Percentiles rank a stretch among this genome's conserved stretches.
phyloP scores from a whole-genome alignment of 2,888 invertebrate species.

The Cenopis cana region DNA sequence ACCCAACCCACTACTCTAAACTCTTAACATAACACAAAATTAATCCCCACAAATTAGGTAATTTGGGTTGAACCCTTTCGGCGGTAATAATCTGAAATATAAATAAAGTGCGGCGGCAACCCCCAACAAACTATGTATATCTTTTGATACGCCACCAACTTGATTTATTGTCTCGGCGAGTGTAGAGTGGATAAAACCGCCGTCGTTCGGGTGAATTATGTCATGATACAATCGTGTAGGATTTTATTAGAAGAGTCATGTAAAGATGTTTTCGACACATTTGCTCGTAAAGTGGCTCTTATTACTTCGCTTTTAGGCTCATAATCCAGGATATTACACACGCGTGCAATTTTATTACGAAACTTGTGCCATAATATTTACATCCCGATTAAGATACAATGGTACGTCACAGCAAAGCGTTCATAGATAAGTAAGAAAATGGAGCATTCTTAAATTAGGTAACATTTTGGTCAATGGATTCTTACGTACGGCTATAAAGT shows the following conservation, averaged over 20 bases:
- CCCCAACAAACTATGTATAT: constrained; percentile 13
- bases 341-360: no score
- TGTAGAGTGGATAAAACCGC: constrained; percentile 39
- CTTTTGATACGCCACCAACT: constrained; percentile 19
- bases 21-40: constrained; percentile 25
- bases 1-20: constrained; percentile 4
- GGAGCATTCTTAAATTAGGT: no score
- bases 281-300: no score
- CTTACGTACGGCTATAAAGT: no score
- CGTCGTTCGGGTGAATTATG: background rate
- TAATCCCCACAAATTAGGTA: constrained; percentile 33
- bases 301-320: no score
- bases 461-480: no score
- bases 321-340: no score
- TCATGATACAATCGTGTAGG: background rate
- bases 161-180: constrained; percentile 35
- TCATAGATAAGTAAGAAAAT: no score
- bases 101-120: constrained; percentile 32
- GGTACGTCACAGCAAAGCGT: no score
- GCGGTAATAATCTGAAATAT: constrained; percentile 34
- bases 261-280: no score
- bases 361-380: no score
- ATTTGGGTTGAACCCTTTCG: constrained; percentile 25
- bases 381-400: no score
- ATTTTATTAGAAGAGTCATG: background rate